Base-by-base conservation (phyloP, 2,113 vertebrate genomes). In the Penelope pileata region DNA sequence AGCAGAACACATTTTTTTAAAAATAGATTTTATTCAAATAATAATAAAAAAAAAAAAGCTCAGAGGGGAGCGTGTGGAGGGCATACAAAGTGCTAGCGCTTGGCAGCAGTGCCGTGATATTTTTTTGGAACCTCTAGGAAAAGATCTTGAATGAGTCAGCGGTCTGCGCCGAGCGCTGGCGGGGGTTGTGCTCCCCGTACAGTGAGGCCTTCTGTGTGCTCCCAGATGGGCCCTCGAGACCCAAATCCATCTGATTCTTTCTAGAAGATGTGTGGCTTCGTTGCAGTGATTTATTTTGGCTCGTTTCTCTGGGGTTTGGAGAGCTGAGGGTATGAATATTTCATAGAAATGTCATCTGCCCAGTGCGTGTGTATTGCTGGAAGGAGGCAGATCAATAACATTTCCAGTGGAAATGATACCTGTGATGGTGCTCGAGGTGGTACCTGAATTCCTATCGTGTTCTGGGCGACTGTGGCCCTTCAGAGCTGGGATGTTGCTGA, bases 141-240 rank as follows among this genome's bases (percentile, higher is more conserved):
- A 94, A 85, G 90, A 86, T 90, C 91, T 96, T 86, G 94, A 78
- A 93, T 97, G 96, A 96, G 93, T 96, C 94, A 97, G 93, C 92
- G 91, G 83, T 96, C 93, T 96, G 88, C 56, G 88, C 89, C 92
- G 89, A 59, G 92, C 60, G 70, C 64, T 91, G 86, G 91, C 84
- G 96, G 90, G 75, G 91, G 95, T 90, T 91, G 88, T 80, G 88
- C 83, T 96, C 92, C 63, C 92, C 91, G 74, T 91, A 94, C 94
- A 84, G 62, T 16, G 42, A 97, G 73, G 58, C 92, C 82, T 91
- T 90, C 43, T 63, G 8, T 79, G 22, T 34, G 29, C 51, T 74
- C 86, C 7, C 38, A 94, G 78, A 69, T 82, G 60, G 69, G 36
- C 64, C 19, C 51, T 87, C 81, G 38, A 63, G 88, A 88, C 67